Percentiles rank a stretch among this genome's conserved stretches.
Conservation (phyloP, 2,888 invertebrate genomes). For the Noctua janthina region DNA sequence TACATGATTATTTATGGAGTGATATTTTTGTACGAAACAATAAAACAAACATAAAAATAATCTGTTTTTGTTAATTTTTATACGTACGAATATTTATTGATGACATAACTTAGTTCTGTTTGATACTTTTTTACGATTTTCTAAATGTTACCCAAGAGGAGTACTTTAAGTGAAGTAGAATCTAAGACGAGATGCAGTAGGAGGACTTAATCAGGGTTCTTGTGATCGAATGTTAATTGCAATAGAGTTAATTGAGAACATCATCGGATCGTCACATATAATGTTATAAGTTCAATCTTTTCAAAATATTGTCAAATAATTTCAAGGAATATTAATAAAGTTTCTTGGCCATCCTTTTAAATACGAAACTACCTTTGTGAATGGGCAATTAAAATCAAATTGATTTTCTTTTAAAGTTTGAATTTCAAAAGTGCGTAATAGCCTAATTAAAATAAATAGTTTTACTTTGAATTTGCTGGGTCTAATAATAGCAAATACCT, state of each 20-base stretch:
- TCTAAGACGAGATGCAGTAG: not conserved
- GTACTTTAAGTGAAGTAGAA: not conserved
- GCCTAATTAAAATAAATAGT: not conserved
- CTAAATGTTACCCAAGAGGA: not conserved
- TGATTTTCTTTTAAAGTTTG: not conserved
- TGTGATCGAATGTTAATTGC: too few relatives aligned
- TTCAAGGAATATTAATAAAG: not conserved
- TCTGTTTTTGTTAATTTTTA: not conserved
- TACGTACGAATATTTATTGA: not conserved
- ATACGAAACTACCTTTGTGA: not conserved
- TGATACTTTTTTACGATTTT: not conserved
- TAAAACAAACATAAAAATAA: constrained; percentile 47
- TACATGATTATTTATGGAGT: constrained; percentile 56
- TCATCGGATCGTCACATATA: not conserved
- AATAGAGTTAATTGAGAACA: too few relatives aligned
- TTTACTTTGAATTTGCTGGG: not conserved
- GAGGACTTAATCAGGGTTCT: not conserved
- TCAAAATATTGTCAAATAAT: not conserved
- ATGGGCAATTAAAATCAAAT: not conserved
- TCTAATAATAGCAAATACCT: not conserved
- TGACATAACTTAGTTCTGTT: not conserved
- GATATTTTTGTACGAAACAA: constrained; percentile 49
- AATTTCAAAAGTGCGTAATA: not conserved
- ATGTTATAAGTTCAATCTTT: not conserved
- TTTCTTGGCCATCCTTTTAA: not conserved